Conservation (phyloP, 2,797 vertebrate genomes). For the Malurus splendens region DNA sequence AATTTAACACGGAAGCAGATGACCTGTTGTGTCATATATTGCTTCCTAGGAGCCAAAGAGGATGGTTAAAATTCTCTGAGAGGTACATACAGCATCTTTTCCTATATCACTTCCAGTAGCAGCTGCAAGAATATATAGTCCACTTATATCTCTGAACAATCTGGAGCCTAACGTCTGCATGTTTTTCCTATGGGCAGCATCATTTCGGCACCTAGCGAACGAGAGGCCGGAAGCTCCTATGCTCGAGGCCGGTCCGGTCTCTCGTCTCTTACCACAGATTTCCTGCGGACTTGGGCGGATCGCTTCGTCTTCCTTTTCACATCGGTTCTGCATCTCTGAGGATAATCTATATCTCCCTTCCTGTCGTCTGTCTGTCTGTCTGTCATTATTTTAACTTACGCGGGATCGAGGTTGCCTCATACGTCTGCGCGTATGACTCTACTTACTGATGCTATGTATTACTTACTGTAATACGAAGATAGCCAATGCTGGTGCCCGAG, state of each 20-base stretch:
- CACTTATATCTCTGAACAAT: background rate
- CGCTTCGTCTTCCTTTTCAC: background rate
- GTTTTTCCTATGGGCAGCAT: background rate
- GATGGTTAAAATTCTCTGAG: background rate
- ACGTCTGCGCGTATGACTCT: background rate
- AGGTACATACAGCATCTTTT: background rate
- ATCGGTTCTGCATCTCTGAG: background rate
- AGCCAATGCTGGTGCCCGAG: background rate
- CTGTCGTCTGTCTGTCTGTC: constrained; percentile 12
- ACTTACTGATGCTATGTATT: no score
- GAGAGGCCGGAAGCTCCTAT: background rate
- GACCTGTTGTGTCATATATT: background rate
- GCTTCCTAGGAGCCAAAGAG: background rate
- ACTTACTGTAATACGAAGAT: background rate
- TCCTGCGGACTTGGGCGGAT: background rate
- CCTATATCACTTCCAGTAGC: background rate
- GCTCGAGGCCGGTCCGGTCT: background rate
- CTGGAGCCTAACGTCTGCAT: background rate
- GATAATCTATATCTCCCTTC: background rate
- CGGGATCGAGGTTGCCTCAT: background rate
- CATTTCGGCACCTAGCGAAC: background rate
- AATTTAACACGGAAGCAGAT: background rate
- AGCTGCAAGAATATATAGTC: background rate
- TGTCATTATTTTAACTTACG: background rate
- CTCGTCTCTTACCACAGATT: background rate